A percentile compares a stretch with the other conserved stretches of the same genome.
Evolutionary conservation across 2,888 invertebrate species (phyloP).

Genomic region (Pachycephus smyrnensis): DNA sequence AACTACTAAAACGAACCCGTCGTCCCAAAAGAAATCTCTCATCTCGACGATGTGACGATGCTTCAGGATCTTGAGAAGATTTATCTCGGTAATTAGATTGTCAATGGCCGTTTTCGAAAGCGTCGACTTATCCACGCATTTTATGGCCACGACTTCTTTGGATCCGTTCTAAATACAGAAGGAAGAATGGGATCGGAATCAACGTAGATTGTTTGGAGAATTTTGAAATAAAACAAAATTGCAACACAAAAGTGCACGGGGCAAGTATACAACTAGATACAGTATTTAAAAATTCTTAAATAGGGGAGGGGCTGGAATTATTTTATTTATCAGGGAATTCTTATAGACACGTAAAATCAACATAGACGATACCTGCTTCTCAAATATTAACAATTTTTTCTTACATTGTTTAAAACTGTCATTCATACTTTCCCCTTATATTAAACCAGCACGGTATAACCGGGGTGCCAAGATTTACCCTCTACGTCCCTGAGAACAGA

Average conservation of each 20-base stretch:
- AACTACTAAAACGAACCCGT: conserved; percentile 69
- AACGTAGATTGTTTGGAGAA: too few species aligned
- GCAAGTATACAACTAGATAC: background rate
- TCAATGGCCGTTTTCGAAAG: conserved; percentile 81
- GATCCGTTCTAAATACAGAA: conserved; percentile 69
- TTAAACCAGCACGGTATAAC: background rate
- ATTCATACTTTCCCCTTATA: background rate
- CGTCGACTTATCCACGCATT: conserved; percentile 81
- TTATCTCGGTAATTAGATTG: conserved; percentile 86
- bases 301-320: background rate
- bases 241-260: background rate
- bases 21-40: conserved; percentile 85
- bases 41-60: conserved; percentile 87
- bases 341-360: background rate
- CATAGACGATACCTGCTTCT: background rate
- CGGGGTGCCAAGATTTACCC: background rate
- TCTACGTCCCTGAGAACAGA: conserved; percentile 26
- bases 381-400: background rate
- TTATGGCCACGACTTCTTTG: conserved; percentile 81
- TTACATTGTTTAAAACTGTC: background rate
- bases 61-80: conserved; percentile 80
- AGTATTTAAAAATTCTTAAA: background rate
- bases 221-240: too few species aligned
- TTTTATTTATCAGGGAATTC: background rate
- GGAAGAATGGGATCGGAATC: too few species aligned